phyloP scores from a whole-genome alignment of 2,888 invertebrate genomes.

The Trilocha varians region DNA sequence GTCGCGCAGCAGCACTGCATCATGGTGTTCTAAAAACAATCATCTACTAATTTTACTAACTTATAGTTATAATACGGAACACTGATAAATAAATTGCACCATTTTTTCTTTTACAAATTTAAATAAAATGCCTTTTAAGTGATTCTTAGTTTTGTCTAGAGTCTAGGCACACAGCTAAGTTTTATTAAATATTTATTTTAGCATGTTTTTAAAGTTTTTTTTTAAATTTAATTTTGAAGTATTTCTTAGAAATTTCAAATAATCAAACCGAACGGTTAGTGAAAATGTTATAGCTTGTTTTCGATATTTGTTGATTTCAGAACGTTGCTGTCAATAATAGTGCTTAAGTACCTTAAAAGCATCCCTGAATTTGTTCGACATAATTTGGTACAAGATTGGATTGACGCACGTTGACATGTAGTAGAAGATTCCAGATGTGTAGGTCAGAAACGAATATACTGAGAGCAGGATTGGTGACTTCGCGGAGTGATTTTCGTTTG shows the following conservation, averaged over 20 bases:
- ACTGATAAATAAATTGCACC: too few species aligned
- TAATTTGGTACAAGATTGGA: conserved; percentile 93
- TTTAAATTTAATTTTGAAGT: too few species aligned
- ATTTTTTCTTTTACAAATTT: conserved; percentile 1
- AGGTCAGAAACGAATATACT: conserved; percentile 81
- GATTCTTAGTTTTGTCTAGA: too few species aligned
- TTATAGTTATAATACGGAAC: too few species aligned
- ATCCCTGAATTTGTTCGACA: conserved; percentile 94
- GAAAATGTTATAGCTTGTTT: too few species aligned
- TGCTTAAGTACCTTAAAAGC: conserved; percentile 89
- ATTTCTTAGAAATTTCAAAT: too few species aligned
- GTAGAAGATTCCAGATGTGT: conserved; percentile 91
- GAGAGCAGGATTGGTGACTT: conserved; percentile 58
- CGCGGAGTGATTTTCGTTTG: conserved; percentile 53
- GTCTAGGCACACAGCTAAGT: too few species aligned
- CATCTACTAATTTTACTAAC: conserved; percentile 12
- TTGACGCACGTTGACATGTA: conserved; percentile 94
- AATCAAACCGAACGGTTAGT: too few species aligned
- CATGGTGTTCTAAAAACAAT: conserved; percentile 72
- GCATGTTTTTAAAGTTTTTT: too few species aligned
- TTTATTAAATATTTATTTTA: too few species aligned
- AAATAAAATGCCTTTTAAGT: conserved; percentile 80
- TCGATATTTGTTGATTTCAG: too few species aligned
- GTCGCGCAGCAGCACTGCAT: conserved; percentile 47
- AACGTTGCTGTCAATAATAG: too few species aligned